Conservation (phyloP, 2,888 invertebrate genomes). For the Julus scanicus region DNA sequence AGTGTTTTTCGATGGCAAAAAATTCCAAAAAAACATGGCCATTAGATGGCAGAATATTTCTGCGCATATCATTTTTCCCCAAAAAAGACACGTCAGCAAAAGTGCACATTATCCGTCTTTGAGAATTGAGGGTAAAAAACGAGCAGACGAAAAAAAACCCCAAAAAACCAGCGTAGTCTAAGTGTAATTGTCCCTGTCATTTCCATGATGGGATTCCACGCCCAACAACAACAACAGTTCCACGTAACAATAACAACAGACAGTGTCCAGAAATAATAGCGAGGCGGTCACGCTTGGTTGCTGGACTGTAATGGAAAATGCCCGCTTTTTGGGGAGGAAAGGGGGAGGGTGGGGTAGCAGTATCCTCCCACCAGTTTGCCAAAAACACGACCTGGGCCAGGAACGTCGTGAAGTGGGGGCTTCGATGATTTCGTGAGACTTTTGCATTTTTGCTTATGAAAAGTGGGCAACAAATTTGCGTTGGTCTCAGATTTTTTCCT, state of each 20-base stretch:
- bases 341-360: background rate
- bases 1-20: background rate
- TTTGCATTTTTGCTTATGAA: slow-evolving; percentile 10
- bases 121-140: background rate
- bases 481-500: slow-evolving; percentile 15
- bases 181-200: slow-evolving; percentile 49
- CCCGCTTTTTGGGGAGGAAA: too few species aligned
- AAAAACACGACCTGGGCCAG: background rate
- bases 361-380: background rate
- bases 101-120: background rate
- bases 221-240: slow-evolving; percentile 37
- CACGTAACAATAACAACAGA: slow-evolving; percentile 48
- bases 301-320: slow-evolving; percentile 28
- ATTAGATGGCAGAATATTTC: slow-evolving; percentile 32
- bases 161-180: background rate
- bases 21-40: background rate
- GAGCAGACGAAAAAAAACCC: slow-evolving; percentile 13
- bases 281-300: slow-evolving; percentile 48
- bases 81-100: slow-evolving; percentile 23
- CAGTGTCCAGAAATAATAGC: slow-evolving; percentile 48
- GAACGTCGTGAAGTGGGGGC: slow-evolving; percentile 12
- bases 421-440: slow-evolving; percentile 24
- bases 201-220: slow-evolving; percentile 41
- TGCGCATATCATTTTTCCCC: background rate
- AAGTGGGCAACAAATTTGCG: slow-evolving; percentile 19